These are phyloP conservation scores for Ashinkailepas kermadecensis DNA, from an alignment of 2,888 invertebrate species.

Conservation along the genomic window DNA sequence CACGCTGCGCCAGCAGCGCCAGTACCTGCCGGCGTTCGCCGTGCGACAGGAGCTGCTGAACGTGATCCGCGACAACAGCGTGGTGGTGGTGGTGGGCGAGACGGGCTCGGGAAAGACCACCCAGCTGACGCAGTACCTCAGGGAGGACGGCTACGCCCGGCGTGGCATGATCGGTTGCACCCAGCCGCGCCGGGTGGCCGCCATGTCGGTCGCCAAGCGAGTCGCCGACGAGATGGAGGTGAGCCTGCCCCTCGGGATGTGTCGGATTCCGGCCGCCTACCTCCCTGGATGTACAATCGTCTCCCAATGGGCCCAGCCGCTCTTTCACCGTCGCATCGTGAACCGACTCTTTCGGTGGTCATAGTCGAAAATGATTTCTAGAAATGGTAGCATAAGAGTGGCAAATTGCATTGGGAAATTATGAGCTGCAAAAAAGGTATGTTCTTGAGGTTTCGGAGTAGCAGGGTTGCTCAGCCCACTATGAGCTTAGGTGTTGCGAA, in stretches of 20 bases:
- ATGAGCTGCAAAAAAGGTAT: too few relatives aligned
- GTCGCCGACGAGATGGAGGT: constrained; percentile 97
- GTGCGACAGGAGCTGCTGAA: constrained; percentile 86
- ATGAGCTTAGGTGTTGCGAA: too few relatives aligned
- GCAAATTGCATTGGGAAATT: too few relatives aligned
- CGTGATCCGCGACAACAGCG: constrained; percentile 83
- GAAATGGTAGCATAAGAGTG: too few relatives aligned
- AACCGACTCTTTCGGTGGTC: too few relatives aligned
- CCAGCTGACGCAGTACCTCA: constrained; percentile 91
- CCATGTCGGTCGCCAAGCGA: constrained; percentile 98
- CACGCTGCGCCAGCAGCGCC: constrained; percentile 74
- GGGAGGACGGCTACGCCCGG: constrained; percentile 85
- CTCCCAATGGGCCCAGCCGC: too few relatives aligned
- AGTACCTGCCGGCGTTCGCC: constrained; percentile 90
- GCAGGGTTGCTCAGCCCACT: too few relatives aligned
- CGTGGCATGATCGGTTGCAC: constrained; percentile 96
- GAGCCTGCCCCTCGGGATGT: neutral
- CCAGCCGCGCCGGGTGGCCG: constrained; percentile 93
- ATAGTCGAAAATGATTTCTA: too few relatives aligned
- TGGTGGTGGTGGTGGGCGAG: constrained; percentile 90
- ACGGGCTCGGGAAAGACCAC: constrained; percentile 97
- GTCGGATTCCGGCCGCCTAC: too few relatives aligned
- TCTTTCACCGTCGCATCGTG: too few relatives aligned
- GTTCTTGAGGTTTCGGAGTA: too few relatives aligned
- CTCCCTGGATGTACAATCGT: too few relatives aligned